These are phyloP conservation scores for Drosophila lacteicornis DNA, from an alignment of 1,140 invertebrate species.

Conservation along the genomic window DNA sequence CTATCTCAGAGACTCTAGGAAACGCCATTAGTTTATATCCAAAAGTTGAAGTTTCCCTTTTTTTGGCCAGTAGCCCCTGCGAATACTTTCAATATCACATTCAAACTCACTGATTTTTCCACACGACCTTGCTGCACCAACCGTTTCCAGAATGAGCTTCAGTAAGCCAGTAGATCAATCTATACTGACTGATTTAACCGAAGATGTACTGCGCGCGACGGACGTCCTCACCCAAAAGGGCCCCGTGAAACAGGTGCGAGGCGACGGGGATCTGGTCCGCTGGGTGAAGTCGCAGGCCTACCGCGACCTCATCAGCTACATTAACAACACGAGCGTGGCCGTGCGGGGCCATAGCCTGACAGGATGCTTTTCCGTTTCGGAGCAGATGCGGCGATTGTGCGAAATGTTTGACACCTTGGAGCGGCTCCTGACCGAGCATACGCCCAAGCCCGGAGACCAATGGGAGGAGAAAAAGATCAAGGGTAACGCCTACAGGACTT, in stretches of 20 bases:
- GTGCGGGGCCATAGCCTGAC: conserved; percentile 34
- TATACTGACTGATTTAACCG: conserved; percentile 20
- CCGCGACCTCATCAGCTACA: conserved; percentile 48
- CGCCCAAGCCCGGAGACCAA: not conserved
- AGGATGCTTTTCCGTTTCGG: not conserved
- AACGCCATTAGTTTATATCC: not conserved
- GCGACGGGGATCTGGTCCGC: conserved; percentile 19
- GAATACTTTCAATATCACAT: not conserved
- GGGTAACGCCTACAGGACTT: conserved; percentile 16
- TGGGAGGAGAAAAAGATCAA: not conserved
- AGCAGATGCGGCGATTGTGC: conserved; percentile 39
- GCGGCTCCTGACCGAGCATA: conserved; percentile 13
- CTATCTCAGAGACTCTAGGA: not conserved
- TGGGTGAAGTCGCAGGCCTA: conserved; percentile 61
- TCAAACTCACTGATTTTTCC: not conserved
- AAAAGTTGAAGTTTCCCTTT: not conserved
- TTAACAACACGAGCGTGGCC: conserved; percentile 59
- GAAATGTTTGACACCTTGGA: conserved; percentile 52
- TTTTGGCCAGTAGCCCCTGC: not conserved
- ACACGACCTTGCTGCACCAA: not conserved
- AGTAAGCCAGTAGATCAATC: not conserved
- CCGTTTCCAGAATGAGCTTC: conserved; percentile 7
- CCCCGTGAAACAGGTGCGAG: conserved; percentile 27
- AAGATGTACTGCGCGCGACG: conserved; percentile 15
- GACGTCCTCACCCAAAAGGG: conserved; percentile 34